Evolutionary conservation across 1,140 invertebrate genomes (phyloP).

Genomic region (Temnothorax longispinosus): DNA sequence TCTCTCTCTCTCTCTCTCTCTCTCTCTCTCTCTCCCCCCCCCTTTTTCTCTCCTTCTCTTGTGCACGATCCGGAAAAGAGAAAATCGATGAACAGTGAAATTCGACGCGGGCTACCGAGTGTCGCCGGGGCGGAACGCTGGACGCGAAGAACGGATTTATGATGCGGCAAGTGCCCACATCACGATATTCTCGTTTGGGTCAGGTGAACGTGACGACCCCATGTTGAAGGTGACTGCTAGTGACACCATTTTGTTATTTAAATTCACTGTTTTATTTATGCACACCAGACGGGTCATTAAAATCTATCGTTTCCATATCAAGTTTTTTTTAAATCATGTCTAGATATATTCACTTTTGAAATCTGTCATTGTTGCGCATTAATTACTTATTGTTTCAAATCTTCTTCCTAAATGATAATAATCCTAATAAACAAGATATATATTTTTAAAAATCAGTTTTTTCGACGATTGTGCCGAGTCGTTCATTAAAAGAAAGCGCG

Average conservation of each 20-base stretch:
- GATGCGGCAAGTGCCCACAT: slow-evolving; percentile 23
- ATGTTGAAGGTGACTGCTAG: not conserved
- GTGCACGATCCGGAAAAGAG: slow-evolving; percentile 45
- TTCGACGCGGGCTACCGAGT: slow-evolving; percentile 14
- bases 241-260: slow-evolving; percentile 17
- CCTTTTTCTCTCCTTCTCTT: not conserved
- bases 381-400: not conserved
- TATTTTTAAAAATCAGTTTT: not conserved
- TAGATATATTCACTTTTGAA: not conserved
- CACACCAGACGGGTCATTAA: not conserved
- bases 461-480: not conserved
- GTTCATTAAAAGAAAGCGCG: slow-evolving; percentile 16
- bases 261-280: slow-evolving; percentile 6
- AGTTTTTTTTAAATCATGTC: not conserved
- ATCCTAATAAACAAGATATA: not conserved
- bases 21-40: not conserved
- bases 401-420: not conserved
- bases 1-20: too few species aligned
- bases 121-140: slow-evolving; percentile 14
- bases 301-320: not conserved
- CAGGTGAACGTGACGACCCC: slow-evolving; percentile 22
- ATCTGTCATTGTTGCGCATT: too few species aligned
- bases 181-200: slow-evolving; percentile 16
- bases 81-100: slow-evolving; percentile 48
- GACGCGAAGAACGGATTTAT: slow-evolving; percentile 24